These are phyloP conservation scores for Phengaris arion DNA, from an alignment of 2,888 invertebrate genomes.

Conservation along the genomic window DNA sequence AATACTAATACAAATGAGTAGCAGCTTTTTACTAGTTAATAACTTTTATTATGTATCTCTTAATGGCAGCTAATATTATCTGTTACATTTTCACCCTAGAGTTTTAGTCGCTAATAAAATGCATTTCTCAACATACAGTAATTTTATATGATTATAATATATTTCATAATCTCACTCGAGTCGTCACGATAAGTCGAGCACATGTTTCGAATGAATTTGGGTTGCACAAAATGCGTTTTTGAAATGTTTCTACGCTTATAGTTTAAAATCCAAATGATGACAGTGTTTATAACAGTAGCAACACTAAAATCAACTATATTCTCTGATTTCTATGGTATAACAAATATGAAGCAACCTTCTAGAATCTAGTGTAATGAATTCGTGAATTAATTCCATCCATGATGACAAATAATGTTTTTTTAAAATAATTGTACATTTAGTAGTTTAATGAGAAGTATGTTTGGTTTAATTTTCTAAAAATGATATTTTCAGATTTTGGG, in stretches of 20 bases:
- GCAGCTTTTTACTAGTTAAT: neutral
- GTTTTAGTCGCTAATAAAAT: neutral
- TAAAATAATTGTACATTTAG: neutral
- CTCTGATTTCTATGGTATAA: neutral
- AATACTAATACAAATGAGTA: neutral
- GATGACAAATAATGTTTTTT: constrained; percentile 25
- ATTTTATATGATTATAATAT: constrained; percentile 1
- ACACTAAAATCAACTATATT: neutral
- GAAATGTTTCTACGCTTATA: neutral
- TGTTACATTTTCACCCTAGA: neutral
- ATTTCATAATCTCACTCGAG: neutral
- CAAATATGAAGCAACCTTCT: neutral
- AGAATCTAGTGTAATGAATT: neutral
- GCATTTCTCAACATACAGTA: neutral
- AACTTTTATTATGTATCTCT: neutral
- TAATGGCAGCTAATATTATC: neutral
- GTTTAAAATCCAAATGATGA: neutral
- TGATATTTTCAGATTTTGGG: neutral
- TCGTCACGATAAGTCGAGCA: neutral
- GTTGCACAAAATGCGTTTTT: neutral
- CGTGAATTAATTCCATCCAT: constrained; percentile 15
- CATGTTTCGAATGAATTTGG: neutral
- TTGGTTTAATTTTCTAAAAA: neutral
- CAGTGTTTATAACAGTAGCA: neutral
- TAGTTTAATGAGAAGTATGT: neutral